These are phyloP conservation scores for Oreortyx pictus DNA, from an alignment of 2,797 vertebrate genomes.

Conservation along the genomic window DNA sequence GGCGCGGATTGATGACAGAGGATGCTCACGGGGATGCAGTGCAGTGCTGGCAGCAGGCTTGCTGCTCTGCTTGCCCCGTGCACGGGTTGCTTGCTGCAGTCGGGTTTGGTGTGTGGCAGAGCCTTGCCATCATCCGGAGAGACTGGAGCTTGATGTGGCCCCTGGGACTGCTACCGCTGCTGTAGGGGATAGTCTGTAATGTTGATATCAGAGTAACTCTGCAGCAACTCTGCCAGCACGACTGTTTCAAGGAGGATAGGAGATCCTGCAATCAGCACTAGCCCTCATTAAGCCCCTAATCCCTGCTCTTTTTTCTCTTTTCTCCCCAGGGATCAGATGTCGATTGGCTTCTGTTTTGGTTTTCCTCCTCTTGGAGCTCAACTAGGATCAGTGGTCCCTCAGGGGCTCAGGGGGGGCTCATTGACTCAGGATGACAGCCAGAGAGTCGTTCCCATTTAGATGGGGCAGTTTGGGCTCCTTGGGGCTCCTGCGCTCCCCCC, in stretches of 20 bases:
- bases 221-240: neutral
- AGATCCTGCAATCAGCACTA: neutral
- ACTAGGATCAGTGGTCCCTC: neutral
- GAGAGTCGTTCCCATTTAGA: neutral
- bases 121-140: neutral
- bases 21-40: neutral
- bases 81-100: neutral
- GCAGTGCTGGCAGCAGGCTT: neutral
- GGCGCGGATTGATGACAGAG: neutral
- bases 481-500: too few species aligned
- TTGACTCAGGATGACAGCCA: fast-evolving
- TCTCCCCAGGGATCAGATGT: neutral
- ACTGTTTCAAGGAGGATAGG: neutral
- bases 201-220: fast-evolving
- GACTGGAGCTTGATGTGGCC: neutral
- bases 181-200: neutral
- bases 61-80: fast-evolving
- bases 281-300: neutral
- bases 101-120: fast-evolving
- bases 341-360: neutral
- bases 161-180: neutral
- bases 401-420: neutral
- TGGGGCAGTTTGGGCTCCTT: neutral
- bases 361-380: neutral
- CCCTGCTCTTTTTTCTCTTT: neutral